Evolutionary conservation across 1,140 invertebrate species (phyloP).

Genomic region (Trichogramma pretiosum): DNA sequence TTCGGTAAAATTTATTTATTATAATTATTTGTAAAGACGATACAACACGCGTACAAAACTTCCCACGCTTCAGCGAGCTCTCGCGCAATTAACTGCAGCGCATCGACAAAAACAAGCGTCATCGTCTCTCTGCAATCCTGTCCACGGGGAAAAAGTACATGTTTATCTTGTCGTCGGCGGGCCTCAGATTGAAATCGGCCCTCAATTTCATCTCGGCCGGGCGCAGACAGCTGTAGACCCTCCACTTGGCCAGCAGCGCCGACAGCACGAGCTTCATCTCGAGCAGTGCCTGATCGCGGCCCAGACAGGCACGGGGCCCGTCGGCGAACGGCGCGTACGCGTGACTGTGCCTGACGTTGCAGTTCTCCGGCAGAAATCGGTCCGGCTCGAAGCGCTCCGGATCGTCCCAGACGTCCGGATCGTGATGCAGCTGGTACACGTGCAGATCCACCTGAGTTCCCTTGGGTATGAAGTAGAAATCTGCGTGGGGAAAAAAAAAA

Average conservation of each 20-base stretch:
- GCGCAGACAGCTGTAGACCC: conserved; percentile 38
- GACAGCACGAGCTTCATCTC: conserved; percentile 49
- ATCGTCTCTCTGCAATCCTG: too few species aligned
- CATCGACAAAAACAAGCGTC: too few species aligned
- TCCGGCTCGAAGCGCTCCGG: conserved; percentile 54
- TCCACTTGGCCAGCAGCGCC: conserved; percentile 48
- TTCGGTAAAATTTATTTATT: too few species aligned
- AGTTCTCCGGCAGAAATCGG: conserved; percentile 49
- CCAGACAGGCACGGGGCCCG: conserved; percentile 27
- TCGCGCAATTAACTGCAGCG: too few species aligned
- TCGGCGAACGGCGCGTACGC: conserved; percentile 48
- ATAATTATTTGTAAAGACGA: too few species aligned
- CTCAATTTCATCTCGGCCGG: conserved; percentile 25
- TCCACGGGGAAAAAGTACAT: conserved; percentile 17
- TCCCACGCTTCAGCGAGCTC: too few species aligned
- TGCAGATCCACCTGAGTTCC: conserved; percentile 39
- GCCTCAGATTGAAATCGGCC: conserved; percentile 27
- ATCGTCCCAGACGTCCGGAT: conserved; percentile 50
- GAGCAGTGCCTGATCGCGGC: conserved; percentile 48
- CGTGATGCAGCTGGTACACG: conserved; percentile 49
- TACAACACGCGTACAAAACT: too few species aligned
- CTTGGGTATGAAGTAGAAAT: conserved; percentile 30
- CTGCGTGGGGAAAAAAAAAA: conserved; percentile 21
- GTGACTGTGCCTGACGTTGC: conserved; percentile 44
- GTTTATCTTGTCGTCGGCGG: conserved; percentile 18